Percentiles rank a stretch among this genome's conserved stretches.
phyloP scores from a whole-genome alignment of 2,113 vertebrate species.

The Saimiri boliviensis region DNA sequence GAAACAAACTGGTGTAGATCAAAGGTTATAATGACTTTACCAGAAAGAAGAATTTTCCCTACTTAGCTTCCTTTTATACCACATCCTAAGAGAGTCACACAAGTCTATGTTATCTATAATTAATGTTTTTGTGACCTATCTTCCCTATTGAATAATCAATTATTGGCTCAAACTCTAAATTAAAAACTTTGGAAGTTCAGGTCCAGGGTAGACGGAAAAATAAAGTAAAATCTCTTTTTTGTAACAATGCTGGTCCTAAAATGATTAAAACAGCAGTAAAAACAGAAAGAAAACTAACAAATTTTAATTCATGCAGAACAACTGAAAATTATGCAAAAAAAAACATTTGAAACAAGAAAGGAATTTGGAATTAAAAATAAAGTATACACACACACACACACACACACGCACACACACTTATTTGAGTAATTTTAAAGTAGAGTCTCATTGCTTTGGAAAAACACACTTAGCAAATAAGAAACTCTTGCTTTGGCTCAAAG shows the following conservation, averaged over 20 bases:
- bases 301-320: background rate
- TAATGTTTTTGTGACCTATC: background rate
- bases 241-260: background rate
- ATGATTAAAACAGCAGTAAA: background rate
- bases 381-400: background rate
- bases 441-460: background rate
- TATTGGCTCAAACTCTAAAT: background rate
- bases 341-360: background rate
- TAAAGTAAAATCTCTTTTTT: background rate
- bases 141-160: background rate
- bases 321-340: background rate
- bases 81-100: background rate
- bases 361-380: background rate
- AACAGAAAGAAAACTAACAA: background rate
- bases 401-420: background rate
- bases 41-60: conserved; percentile 50
- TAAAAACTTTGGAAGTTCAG: background rate
- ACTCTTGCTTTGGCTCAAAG: background rate
- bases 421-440: conserved; percentile 12
- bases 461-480: background rate
- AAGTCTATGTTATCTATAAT: background rate
- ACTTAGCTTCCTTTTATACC: conserved; percentile 16
- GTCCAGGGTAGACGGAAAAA: background rate
- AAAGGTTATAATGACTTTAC: conserved; percentile 41
- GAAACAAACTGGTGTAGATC: background rate